A percentile compares a stretch with the other conserved stretches of the same genome.
Evolutionary conservation across 2,888 invertebrate species (phyloP).

Genomic region (Drosophila kambysellisi): DNA sequence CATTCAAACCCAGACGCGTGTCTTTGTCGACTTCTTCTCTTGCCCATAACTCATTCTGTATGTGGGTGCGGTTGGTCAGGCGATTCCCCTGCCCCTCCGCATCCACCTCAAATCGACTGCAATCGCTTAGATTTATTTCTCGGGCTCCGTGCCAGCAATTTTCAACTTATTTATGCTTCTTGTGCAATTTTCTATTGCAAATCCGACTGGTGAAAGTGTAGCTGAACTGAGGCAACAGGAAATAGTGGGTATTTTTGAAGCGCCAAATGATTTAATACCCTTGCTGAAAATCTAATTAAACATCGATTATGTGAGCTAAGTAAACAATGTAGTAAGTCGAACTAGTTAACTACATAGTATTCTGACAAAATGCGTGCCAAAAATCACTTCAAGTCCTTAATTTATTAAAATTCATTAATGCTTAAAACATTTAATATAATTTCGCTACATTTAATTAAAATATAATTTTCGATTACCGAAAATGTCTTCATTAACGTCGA

Average conservation of each 20-base stretch:
- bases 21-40: constrained; percentile 7
- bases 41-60: constrained; percentile 47
- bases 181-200: constrained; percentile 29
- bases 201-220: constrained; percentile 62
- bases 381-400: too few species aligned
- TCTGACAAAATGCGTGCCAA: background rate
- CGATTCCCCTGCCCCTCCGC: background rate
- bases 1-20: constrained; percentile 6
- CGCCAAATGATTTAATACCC: constrained; percentile 9
- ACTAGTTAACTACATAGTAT: background rate
- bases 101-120: constrained; percentile 2
- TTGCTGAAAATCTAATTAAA: background rate
- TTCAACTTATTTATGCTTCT: constrained; percentile 50
- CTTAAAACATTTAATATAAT: too few species aligned
- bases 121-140: constrained; percentile 37
- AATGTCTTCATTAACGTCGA: background rate
- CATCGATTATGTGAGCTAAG: background rate
- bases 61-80: constrained; percentile 49
- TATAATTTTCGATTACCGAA: background rate
- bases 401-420: too few species aligned
- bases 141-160: constrained; percentile 47
- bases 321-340: background rate
- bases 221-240: constrained; percentile 19
- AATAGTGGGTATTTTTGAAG: background rate
- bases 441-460: background rate